Base-by-base conservation (phyloP, 2,888 invertebrate species). In the Oscheius onirici region DNA sequence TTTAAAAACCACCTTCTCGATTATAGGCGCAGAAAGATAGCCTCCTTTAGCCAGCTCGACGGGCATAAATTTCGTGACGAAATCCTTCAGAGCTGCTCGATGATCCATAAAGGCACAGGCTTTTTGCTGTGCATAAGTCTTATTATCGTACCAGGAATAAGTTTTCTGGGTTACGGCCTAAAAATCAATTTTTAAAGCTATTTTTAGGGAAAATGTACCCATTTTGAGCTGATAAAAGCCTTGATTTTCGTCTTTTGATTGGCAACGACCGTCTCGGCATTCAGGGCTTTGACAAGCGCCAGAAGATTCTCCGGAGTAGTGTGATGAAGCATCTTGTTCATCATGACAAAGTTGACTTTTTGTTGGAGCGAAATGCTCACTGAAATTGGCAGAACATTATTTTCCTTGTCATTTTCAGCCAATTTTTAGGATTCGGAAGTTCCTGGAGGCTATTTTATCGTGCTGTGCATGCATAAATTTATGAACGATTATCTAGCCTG, bases 51-150 rank as follows among this genome's bases (percentile, higher is more conserved):
- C 15, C 13, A 55, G 34, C 54, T 55, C 20, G 1, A 11, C 11
- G 1, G 54, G 54, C 15, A 55, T 13, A 26, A 26, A 55, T 2
- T n/a, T 26, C 2, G n/a, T 55, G 11, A 55, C n/a, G 3, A 55
- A 55, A 26, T 55, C 20, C 13, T 34, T 26, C 11, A 55, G 1
- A 28, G 54, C 54, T 15, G 13, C 15, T 22, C 54, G 10, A 11
- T 55, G 54, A 11, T 55, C 54, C 54, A 55, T 26, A 11, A 55
- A 55, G 5, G 15, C 54, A 55, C 54, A 55, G 2, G 54, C 54
- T n/a, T 55, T 55, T 10, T 24, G 13, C 8, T 20, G n/a, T 24
- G 26, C 34, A 24, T 55, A 55, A 2, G 54, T 55, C n/a, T 26
- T 22, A n/a, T 55, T 55, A n/a, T 55, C 54, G 22, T 28, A 55